Base-by-base conservation (phyloP, 2,888 invertebrate genomes). In the Pachydiplax longipennis region DNA sequence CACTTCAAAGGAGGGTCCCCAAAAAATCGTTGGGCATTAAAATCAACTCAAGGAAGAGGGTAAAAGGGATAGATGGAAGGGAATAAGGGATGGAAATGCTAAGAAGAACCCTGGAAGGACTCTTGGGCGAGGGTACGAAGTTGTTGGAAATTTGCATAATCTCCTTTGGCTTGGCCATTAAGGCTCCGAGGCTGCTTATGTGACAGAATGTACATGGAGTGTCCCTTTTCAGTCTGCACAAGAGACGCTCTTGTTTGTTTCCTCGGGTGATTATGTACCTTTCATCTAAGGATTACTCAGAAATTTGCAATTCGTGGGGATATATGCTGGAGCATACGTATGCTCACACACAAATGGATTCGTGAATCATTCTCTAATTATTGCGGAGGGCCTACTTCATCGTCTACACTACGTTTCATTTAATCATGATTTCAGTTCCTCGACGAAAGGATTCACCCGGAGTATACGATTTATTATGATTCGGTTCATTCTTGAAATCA, bases 151-250 rank as follows among this genome's bases (percentile, higher is more conserved):
- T 87, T 65, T 87, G 65, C 87, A 87, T 87, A 87, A 87, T 61
- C 87, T 87, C 87, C 87, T 87, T 87, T 65, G 87, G 58, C 87
- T 65, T 61, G 87, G 87, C 87, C 87, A 87, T 87, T 87, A 87
- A 87, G 87, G 87, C 31, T 83, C 83, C 10, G 87, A 87, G 61
- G 40, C 87, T 65, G 87, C 87, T 87, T 87, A 87, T 65, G 65
- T 87, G 35, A 44, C 35, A 65, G 22, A 61, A 53, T 87, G 58
- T 87, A 61, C 65, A 35, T 87, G 37, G 87, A 25, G 82, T 44
- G 53, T 83, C 31, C 31, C 13, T 13, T 35, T 4, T 25, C 31
- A 4, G 12, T 31, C 35, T 37, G 58, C 13, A 12, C 53, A 53
- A 8, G 8, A 12, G n/a, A 61, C 6, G 3, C 6, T 18, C 22